Conservation (phyloP, 2,797 vertebrate genomes). For the Lepidocolaptes lacrymiger region DNA sequence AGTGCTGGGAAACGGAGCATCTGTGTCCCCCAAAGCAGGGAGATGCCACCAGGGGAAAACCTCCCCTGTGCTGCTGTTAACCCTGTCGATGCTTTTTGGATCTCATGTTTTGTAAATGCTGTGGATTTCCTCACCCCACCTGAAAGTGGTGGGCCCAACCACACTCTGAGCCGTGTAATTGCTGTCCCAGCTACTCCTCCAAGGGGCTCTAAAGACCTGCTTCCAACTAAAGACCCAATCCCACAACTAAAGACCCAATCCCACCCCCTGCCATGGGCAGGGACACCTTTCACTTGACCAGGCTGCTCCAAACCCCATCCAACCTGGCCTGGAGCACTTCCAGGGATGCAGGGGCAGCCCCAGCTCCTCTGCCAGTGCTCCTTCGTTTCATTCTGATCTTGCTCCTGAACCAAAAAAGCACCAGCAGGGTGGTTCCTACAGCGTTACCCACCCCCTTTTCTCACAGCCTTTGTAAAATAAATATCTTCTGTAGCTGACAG, state of each 20-base stretch:
- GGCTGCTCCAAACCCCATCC: rapidly evolving
- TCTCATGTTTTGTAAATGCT: rapidly evolving
- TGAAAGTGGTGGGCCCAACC: background rate
- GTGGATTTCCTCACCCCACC: no score
- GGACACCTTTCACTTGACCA: background rate
- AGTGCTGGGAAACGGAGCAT: no score
- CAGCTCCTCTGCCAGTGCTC: background rate
- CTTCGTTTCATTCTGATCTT: background rate
- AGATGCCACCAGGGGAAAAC: background rate
- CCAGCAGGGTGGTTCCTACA: background rate
- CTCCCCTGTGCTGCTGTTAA: background rate
- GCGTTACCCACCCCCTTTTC: background rate
- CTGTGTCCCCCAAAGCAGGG: background rate
- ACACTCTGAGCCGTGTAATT: background rate
- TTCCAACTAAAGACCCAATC: background rate
- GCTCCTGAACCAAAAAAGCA: background rate
- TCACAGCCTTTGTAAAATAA: background rate
- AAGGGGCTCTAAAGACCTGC: no score
- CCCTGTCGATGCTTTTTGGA: background rate
- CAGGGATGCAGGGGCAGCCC: background rate
- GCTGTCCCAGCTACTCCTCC: background rate
- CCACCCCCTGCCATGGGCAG: background rate
- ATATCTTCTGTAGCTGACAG: background rate
- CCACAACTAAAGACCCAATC: background rate
- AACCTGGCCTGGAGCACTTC: background rate